Percentiles rank a stretch among this genome's conserved stretches.
Conservation (phyloP, 92 coral and sea anemone species). For the Porites divaricata region DNA sequence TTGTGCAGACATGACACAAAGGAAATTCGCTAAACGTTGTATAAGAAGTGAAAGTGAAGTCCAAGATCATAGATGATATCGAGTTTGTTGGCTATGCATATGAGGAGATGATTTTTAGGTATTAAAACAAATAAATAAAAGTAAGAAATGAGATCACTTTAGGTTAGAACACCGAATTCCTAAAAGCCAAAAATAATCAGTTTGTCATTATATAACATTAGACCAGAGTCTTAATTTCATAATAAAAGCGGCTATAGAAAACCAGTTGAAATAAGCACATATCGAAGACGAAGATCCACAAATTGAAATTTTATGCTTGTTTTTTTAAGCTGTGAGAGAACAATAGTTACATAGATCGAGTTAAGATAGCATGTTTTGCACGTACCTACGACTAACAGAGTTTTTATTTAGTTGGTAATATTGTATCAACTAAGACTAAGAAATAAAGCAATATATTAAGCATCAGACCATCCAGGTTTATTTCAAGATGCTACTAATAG, state of each 20-base stretch:
- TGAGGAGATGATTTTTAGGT: not conserved
- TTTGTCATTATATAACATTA: not conserved
- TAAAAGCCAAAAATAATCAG: not conserved
- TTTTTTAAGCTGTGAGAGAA: not conserved
- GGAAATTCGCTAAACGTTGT: too few relatives aligned
- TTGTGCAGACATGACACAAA: too few relatives aligned
- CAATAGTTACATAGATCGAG: conserved; percentile 13
- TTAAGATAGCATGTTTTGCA: not conserved
- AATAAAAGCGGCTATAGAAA: conserved; percentile 2
- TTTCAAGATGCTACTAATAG: not conserved
- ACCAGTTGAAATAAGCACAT: not conserved
- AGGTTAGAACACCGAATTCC: not conserved
- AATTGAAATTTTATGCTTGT: conserved; percentile 12
- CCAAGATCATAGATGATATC: too few relatives aligned
- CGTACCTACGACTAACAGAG: not conserved
- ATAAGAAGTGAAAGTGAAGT: too few relatives aligned
- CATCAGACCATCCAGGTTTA: not conserved
- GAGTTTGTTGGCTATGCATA: too few relatives aligned
- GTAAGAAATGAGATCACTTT: too few relatives aligned
- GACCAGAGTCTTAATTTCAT: not conserved
- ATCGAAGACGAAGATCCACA: conserved; percentile 2
- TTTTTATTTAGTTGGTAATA: not conserved
- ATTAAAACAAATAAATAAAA: conserved; percentile 13
- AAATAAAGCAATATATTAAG: not conserved
- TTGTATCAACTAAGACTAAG: not conserved